Conservation (phyloP, 2,113 vertebrate species). For the Onychorhynchus coronatus region DNA sequence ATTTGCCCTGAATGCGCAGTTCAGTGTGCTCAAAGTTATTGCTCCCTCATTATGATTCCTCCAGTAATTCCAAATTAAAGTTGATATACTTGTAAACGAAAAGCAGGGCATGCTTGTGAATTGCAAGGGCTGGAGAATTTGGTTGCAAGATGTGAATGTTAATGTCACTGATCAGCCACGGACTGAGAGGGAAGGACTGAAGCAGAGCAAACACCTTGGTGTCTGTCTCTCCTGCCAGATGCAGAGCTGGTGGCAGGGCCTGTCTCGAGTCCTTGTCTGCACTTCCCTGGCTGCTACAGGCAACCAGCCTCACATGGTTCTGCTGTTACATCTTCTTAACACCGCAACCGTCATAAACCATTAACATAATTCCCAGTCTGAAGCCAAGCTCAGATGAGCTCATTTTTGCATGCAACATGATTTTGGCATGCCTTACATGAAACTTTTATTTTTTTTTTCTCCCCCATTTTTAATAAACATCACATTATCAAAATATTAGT, state of each 20-base stretch:
- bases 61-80: slow-evolving; percentile 47
- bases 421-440: neutral
- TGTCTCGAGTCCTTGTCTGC: neutral
- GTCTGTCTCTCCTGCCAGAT: neutral
- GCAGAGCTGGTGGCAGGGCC: neutral
- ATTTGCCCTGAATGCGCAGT: neutral
- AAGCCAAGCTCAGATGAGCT: neutral
- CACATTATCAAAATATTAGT: slow-evolving; percentile 40
- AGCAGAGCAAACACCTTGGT: neutral
- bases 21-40: neutral
- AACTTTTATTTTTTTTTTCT: neutral
- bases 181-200: neutral
- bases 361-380: neutral
- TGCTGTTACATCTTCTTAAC: neutral
- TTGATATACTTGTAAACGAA: slow-evolving; percentile 24
- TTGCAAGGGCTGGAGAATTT: neutral
- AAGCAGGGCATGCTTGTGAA: neutral
- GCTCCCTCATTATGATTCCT: slow-evolving; percentile 41
- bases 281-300: neutral
- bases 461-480: slow-evolving; percentile 3
- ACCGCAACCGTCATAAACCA: neutral
- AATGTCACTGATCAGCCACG: rapidly evolving
- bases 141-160: neutral
- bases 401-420: neutral
- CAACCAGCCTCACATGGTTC: rapidly evolving